Conservation (phyloP, 2,888 invertebrate species). For the Congeria kusceri region DNA sequence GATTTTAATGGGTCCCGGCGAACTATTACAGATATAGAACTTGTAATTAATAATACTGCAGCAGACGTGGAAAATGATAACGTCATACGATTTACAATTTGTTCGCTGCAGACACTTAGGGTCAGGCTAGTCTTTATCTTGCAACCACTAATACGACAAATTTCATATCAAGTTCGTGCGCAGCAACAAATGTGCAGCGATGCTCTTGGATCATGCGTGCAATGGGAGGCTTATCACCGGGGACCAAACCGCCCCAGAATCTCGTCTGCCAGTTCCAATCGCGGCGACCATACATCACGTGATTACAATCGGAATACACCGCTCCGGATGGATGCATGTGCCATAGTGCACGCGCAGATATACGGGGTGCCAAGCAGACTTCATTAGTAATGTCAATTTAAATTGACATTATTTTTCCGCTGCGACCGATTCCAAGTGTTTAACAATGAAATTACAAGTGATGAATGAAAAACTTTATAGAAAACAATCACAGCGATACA, state of each 20-base stretch:
- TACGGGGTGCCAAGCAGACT: slow-evolving; percentile 58
- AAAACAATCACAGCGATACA: no score
- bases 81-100: slow-evolving; percentile 33
- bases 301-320: slow-evolving; percentile 61
- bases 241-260: slow-evolving; percentile 38
- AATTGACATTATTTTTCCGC: slow-evolving; percentile 23
- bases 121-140: slow-evolving; percentile 36
- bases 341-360: slow-evolving; percentile 68
- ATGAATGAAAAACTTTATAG: no score
- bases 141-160: slow-evolving; percentile 56
- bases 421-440: no score
- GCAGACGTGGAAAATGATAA: slow-evolving; percentile 48
- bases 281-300: slow-evolving; percentile 59
- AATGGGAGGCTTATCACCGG: slow-evolving; percentile 38
- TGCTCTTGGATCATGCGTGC: slow-evolving; percentile 39
- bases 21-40: slow-evolving; percentile 30
- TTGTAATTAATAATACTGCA: slow-evolving; percentile 41
- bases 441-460: no score
- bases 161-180: slow-evolving; percentile 52
- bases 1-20: slow-evolving; percentile 33
- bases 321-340: slow-evolving; percentile 62
- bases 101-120: slow-evolving; percentile 5
- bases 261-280: slow-evolving; percentile 60
- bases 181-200: slow-evolving; percentile 49
- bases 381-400: slow-evolving; percentile 64